Conservation (phyloP, 2,797 vertebrate genomes). For the Alcedo quadribrachys region DNA sequence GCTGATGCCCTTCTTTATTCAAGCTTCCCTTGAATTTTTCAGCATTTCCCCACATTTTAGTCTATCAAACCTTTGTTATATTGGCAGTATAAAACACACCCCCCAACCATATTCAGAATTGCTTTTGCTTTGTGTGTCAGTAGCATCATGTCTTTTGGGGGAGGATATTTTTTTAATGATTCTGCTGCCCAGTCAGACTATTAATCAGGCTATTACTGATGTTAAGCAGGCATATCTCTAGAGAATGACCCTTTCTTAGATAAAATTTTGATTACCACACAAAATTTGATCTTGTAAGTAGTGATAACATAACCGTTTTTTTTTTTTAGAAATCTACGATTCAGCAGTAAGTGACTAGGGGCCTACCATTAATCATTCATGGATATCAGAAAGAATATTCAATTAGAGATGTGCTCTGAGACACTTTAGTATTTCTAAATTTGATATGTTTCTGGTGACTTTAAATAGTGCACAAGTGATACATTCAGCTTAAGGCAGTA, state of each 20-base stretch:
- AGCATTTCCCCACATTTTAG: background rate
- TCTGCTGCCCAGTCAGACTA: background rate
- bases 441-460: constrained; percentile 30
- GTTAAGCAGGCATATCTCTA: background rate
- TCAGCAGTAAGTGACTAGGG: background rate
- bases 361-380: constrained; percentile 46
- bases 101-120: background rate
- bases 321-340: background rate
- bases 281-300: constrained; percentile 20
- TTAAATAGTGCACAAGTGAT: constrained; percentile 15
- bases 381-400: constrained; percentile 52
- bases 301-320: background rate
- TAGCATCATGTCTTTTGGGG: background rate
- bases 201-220: background rate
- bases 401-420: background rate
- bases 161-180: background rate
- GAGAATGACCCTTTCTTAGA: background rate
- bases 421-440: constrained; percentile 30
- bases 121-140: background rate
- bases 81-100: background rate
- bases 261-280: constrained; percentile 1
- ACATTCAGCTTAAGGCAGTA: background rate
- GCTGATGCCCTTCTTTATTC: background rate
- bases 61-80: background rate
- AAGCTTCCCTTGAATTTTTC: background rate